Percentiles rank a stretch among this genome's conserved stretches.
phyloP scores from a whole-genome alignment of 2,888 invertebrate species.

The Scelioninae gen. 1 region DNA sequence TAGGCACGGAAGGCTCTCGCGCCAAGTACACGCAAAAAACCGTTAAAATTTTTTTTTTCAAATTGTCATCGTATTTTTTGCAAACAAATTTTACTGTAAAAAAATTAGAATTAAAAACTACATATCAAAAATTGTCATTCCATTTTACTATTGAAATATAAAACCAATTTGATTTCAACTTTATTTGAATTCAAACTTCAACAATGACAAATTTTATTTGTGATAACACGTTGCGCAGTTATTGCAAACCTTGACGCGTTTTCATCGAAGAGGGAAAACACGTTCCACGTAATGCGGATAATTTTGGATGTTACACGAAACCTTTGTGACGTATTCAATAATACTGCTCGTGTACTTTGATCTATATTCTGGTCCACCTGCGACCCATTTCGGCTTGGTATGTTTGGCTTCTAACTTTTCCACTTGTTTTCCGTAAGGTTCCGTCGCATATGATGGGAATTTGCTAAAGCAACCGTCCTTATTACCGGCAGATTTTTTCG shows the following conservation, averaged over 20 bases:
- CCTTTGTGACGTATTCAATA: conserved; percentile 76
- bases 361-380: conserved; percentile 73
- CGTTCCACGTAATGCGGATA: conserved; percentile 75
- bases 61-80: too few species aligned
- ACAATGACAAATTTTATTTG: background rate
- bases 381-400: conserved; percentile 70
- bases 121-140: background rate
- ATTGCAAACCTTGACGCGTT: background rate
- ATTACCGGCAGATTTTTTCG: conserved; percentile 81
- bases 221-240: background rate
- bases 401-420: conserved; percentile 24
- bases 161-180: background rate
- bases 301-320: conserved; percentile 78
- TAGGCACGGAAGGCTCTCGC: too few species aligned
- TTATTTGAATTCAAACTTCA: conserved; percentile 18
- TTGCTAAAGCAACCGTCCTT: conserved; percentile 83
- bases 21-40: too few species aligned
- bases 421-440: conserved; percentile 71
- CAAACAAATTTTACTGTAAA: too few species aligned
- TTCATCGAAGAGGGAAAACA: conserved; percentile 73
- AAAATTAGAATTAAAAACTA: background rate
- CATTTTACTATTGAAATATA: background rate
- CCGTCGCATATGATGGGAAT: conserved; percentile 79
- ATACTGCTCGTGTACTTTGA: conserved; percentile 78
- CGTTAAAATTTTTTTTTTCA: too few species aligned